phyloP scores from a whole-genome alignment of 1,140 invertebrate genomes.

The Cydia fagiglandana region DNA sequence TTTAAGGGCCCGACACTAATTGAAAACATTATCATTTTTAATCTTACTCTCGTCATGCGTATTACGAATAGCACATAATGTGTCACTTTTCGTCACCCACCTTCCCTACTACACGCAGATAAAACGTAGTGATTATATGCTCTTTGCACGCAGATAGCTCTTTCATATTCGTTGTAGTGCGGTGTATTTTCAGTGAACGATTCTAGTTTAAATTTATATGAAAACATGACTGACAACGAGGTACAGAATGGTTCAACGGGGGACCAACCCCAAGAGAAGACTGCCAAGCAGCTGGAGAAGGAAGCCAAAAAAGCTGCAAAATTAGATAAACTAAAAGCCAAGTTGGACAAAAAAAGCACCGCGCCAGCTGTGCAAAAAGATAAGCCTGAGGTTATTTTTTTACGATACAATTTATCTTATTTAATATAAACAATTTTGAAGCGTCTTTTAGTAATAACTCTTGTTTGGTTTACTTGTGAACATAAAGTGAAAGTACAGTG shows the following conservation, averaged over 20 bases:
- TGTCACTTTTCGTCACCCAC: conserved; percentile 34
- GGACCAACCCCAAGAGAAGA: conserved; percentile 83
- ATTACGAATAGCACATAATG: not conserved
- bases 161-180: conserved; percentile 34
- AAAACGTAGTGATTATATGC: too few relatives aligned
- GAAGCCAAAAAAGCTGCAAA: conserved; percentile 94
- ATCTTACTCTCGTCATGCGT: not conserved
- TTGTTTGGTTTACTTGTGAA: not conserved
- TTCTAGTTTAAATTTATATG: conserved; percentile 35
- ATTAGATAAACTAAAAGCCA: conserved; percentile 94
- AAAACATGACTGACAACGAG: conserved; percentile 69
- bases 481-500: conserved; percentile 24
- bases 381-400: conserved; percentile 82
- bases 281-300: conserved; percentile 93
- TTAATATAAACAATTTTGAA: conserved; percentile 4
- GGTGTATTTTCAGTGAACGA: conserved; percentile 33
- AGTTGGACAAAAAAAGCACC: conserved; percentile 89
- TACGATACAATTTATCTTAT: not conserved
- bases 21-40: not conserved
- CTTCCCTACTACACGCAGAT: conserved; percentile 36
- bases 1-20: not conserved
- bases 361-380: conserved; percentile 80
- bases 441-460: not conserved
- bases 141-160: not conserved
- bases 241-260: conserved; percentile 54